Base-by-base conservation (phyloP, 2,113 vertebrate species). In the Mionectes macconnelli region DNA sequence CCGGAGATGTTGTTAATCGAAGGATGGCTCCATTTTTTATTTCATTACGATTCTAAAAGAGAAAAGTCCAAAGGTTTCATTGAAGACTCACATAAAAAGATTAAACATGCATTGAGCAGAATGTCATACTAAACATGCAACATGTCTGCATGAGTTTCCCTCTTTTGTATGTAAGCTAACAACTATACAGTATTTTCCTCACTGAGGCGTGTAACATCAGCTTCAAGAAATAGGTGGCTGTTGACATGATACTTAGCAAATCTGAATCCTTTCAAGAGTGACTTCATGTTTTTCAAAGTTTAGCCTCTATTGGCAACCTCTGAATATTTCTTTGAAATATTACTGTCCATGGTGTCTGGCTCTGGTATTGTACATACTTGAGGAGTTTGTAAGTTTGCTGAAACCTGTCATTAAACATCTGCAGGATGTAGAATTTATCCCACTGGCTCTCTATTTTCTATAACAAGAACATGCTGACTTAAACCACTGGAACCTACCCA, bases 21-120 rank as follows among this genome's bases (percentile, higher is more conserved):
- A 99, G 98, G 75, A 99, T 99, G 2, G 99, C 98, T 94, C 99
- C 99, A 10, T 99, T 99, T 98, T 99, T 99, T 84, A 99, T 99
- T 97, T 99, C 99, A 88, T 99, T 99, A 89, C 99, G 99, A 97
- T 99, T 99, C 99, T 99, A 98, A 90, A 96, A 97, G 97, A 94
- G 78, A 97, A 97, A 92, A 96, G 84, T 60, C 4, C 73, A 77
- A 86, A 93, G 10, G 59, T 44, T 74, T 94, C 70, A 64, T 53
- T 81, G 68, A 69, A 63, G 33, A 84, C 39, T 92, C 28, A 3
- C 28, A 56, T 18, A 67, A 81, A 77, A 78, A 69, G 18, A 76
- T 45, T 17, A 76, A 95, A 60, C 8, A 8, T 4, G 11, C 37
- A 66, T 16, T 62, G 35, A 92, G 69, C 30, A 87, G 42, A 66